Evolutionary conservation across 2,797 vertebrate species (phyloP).

Genomic region (Petrocephalus schoutedeni): DNA sequence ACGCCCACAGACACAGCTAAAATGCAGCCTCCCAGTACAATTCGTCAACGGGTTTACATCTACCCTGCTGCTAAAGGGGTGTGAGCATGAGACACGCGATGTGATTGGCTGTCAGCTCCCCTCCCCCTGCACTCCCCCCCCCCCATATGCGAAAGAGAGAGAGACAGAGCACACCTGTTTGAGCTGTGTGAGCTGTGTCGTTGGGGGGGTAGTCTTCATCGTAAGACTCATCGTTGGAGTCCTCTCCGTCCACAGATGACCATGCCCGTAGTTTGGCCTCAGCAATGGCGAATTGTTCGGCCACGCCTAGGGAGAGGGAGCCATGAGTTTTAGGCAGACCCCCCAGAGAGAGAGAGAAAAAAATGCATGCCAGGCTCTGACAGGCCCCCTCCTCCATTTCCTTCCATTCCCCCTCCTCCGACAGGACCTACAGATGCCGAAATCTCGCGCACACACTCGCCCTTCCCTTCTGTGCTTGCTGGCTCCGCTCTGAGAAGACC

Average conservation of each 20-base stretch:
- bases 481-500: not conserved
- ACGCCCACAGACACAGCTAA: not conserved
- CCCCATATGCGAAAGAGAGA: not conserved
- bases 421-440: not conserved
- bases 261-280: constrained; percentile 95
- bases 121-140: not conserved
- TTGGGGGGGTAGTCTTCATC: constrained; percentile 83
- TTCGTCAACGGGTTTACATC: not conserved
- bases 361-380: not conserved
- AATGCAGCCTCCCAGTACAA: not conserved
- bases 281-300: constrained; percentile 92
- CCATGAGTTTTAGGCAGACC: not conserved
- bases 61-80: not conserved
- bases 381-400: not conserved
- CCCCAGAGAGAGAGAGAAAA: not conserved
- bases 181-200: constrained; percentile 65
- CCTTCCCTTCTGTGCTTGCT: not conserved
- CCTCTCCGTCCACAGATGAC: constrained; percentile 91
- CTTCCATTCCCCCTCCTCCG: not conserved
- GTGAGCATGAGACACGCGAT: not conserved
- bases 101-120: not conserved
- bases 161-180: constrained; percentile 56
- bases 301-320: constrained; percentile 66
- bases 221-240: constrained; percentile 91
- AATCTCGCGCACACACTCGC: not conserved